A percentile compares a stretch with the other conserved stretches of the same genome.
Conservation (phyloP, 2,797 vertebrate genomes). For the Schizopygopsis malacanthus region DNA sequence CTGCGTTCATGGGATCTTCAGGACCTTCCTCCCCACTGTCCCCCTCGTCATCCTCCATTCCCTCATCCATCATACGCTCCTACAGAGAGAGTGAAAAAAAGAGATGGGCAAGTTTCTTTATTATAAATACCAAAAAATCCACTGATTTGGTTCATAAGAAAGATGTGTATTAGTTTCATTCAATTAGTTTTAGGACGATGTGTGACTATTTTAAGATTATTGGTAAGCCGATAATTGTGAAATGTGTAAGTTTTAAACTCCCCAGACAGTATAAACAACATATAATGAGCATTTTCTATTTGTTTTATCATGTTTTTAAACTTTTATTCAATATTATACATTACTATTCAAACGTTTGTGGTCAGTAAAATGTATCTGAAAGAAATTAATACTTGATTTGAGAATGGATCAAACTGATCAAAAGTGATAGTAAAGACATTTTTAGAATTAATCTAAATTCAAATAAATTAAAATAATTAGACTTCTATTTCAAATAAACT, state of each 20-base stretch:
- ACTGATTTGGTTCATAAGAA: conserved; percentile 2
- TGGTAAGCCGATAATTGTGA: not conserved
- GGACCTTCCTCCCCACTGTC: conserved; percentile 81
- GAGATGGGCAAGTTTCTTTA: not conserved
- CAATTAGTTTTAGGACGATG: not conserved
- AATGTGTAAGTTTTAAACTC: not conserved
- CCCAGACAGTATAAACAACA: not conserved
- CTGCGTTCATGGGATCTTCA: conserved; percentile 73
- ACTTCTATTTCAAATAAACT: not conserved
- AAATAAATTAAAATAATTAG: not conserved
- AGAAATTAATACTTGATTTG: not conserved
- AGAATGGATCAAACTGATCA: not conserved
- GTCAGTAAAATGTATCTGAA: not conserved
- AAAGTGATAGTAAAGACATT: not conserved
- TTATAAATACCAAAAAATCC: not conserved
- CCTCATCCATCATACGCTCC: conserved; percentile 96
- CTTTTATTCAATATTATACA: not conserved
- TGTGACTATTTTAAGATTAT: not conserved
- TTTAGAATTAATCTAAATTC: not conserved
- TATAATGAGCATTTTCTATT: not conserved
- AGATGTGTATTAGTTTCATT: not conserved
- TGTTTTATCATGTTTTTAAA: not conserved
- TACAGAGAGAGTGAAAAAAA: conserved; percentile 59
- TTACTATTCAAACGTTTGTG: not conserved
- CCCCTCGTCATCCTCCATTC: conserved; percentile 84